Percentiles rank a stretch among this genome's conserved stretches.
phyloP scores from a whole-genome alignment of 2,888 invertebrate species.

The Oeneis ivallda region DNA sequence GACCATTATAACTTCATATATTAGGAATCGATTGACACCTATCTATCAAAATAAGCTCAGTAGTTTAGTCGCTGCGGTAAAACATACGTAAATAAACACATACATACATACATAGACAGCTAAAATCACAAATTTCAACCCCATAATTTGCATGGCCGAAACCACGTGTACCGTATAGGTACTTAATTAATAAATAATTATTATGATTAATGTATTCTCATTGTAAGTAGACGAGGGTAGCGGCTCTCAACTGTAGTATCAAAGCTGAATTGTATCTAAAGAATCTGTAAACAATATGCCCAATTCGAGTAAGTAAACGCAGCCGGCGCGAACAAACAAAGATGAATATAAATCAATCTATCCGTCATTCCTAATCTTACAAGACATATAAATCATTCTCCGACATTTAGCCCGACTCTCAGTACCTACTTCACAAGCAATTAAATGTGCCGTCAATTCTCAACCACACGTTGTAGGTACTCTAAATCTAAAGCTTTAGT shows the following conservation, averaged over 20 bases:
- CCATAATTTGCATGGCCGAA: background rate
- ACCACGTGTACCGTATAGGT: background rate
- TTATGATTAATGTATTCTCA: background rate
- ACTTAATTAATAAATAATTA: background rate
- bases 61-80: too few species aligned
- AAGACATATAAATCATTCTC: slow-evolving; percentile 21
- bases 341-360: slow-evolving; percentile 22
- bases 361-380: slow-evolving; percentile 19
- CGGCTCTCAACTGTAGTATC: background rate
- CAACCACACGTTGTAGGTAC: background rate
- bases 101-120: too few species aligned
- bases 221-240: background rate
- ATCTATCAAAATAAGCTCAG: too few species aligned
- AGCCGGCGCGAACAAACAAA: slow-evolving; percentile 10
- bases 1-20: too few species aligned
- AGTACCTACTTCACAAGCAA: slow-evolving; percentile 17
- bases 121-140: background rate
- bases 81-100: too few species aligned
- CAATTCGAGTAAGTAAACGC: slow-evolving; percentile 9
- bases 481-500: slow-evolving; percentile 3
- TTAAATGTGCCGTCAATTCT: slow-evolving; percentile 28
- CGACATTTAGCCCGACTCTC: slow-evolving; percentile 26
- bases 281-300: slow-evolving; percentile 19
- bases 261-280: slow-evolving; percentile 4
- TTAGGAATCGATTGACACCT: too few species aligned